Conservation (phyloP, 2,113 vertebrate species). For the Phodopus roborovskii region DNA sequence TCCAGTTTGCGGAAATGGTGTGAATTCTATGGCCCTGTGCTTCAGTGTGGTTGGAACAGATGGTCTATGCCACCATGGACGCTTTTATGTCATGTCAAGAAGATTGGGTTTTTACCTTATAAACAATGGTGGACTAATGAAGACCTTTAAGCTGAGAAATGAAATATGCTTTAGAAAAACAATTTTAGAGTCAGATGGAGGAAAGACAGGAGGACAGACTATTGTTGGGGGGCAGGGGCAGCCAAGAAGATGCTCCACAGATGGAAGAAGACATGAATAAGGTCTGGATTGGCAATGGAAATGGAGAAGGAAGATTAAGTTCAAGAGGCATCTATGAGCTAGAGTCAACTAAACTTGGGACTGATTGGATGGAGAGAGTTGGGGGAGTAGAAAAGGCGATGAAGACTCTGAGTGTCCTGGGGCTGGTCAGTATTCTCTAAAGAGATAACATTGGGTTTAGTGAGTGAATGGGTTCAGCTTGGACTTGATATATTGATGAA, state of each 20-base stretch:
- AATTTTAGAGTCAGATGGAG: not conserved
- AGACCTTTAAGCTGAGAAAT: constrained; percentile 12
- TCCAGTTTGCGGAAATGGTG: not conserved
- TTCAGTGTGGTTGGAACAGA: not conserved
- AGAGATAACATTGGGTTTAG: not conserved
- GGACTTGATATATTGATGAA: not conserved
- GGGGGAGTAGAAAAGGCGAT: not conserved
- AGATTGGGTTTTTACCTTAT: not conserved
- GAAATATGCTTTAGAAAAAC: constrained; percentile 15
- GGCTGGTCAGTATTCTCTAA: not conserved
- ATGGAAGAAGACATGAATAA: not conserved
- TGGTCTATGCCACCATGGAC: not conserved
- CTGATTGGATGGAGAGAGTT: not conserved
- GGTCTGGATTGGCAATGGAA: not conserved
- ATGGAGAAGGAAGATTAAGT: not conserved
- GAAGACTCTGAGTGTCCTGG: not conserved
- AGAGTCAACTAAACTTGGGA: not conserved
- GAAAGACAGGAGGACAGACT: not conserved
- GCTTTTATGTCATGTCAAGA: not conserved
- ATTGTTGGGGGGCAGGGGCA: no score
- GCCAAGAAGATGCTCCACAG: constrained; percentile 15
- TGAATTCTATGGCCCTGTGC: not conserved
- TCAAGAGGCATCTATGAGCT: not conserved
- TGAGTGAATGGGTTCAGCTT: not conserved
- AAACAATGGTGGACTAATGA: not conserved